Evolutionary conservation across 2,113 vertebrate species (phyloP).

Genomic region (Paramormyrops kingsleyae): DNA sequence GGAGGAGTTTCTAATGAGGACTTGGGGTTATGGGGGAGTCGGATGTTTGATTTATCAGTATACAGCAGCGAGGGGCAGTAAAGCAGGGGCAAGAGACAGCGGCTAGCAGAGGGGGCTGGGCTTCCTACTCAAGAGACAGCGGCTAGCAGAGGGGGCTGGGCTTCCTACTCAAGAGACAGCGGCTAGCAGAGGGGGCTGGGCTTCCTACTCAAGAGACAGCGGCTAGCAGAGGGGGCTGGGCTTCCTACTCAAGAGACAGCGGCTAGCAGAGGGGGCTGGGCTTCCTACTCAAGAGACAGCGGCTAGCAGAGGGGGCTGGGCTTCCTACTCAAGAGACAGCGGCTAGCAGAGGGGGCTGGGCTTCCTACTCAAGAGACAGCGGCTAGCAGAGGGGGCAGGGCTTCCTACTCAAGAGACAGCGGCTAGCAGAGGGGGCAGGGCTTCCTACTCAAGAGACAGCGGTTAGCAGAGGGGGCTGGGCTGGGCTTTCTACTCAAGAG

Average conservation of each 20-base stretch:
- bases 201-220: not conserved
- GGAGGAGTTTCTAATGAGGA: slow-evolving; percentile 9
- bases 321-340: no score
- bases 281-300: not conserved
- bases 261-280: not conserved
- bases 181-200: not conserved
- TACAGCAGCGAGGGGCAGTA: not conserved
- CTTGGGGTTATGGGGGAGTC: not conserved
- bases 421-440: not conserved
- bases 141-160: not conserved
- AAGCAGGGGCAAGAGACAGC: not conserved
- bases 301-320: not conserved
- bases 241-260: not conserved
- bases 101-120: not conserved
- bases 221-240: not conserved
- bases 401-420: not conserved
- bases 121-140: no score
- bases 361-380: not conserved
- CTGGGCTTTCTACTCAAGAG: not conserved
- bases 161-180: not conserved
- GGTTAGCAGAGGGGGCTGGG: not conserved
- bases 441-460: not conserved
- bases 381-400: not conserved
- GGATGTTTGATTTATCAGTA: not conserved
- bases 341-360: not conserved